Conservation (phyloP, 2,797 vertebrate genomes). For the Lates japonicus region DNA sequence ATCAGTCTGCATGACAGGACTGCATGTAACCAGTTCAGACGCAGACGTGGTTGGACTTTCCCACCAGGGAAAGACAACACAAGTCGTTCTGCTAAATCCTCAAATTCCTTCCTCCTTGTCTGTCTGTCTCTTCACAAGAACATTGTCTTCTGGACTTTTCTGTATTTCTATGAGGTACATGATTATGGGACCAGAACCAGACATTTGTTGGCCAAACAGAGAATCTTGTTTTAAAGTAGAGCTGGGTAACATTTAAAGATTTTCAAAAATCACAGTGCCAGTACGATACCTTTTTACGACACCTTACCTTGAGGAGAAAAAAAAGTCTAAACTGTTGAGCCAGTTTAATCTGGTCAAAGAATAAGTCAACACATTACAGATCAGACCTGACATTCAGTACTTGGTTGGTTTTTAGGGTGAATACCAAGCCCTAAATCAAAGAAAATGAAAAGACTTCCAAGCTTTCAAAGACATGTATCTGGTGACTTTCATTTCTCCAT, state of each 20-base stretch:
- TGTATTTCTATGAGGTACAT: slow-evolving; percentile 58
- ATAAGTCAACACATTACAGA: no score
- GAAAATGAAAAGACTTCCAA: background rate
- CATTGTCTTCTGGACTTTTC: slow-evolving; percentile 38
- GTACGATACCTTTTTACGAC: no score
- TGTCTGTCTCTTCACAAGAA: slow-evolving; percentile 34
- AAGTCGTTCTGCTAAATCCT: slow-evolving; percentile 59
- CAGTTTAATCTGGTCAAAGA: no score
- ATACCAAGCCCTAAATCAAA: background rate
- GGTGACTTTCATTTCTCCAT: background rate
- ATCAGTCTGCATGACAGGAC: slow-evolving; percentile 76
- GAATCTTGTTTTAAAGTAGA: background rate
- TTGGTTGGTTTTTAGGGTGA: no score
- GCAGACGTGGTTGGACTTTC: slow-evolving; percentile 66
- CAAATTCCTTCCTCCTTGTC: slow-evolving; percentile 6
- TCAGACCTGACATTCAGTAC: no score
- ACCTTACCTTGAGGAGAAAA: no score
- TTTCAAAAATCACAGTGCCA: no score
- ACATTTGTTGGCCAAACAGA: no score
- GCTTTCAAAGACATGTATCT: background rate
- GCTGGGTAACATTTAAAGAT: no score
- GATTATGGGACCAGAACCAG: slow-evolving; percentile 55
- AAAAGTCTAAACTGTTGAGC: no score
- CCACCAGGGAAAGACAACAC: slow-evolving; percentile 62
- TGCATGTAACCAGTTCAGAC: slow-evolving; percentile 74